phyloP scores from a whole-genome alignment of 2,113 vertebrate genomes.

The Cisticola juncidis region DNA sequence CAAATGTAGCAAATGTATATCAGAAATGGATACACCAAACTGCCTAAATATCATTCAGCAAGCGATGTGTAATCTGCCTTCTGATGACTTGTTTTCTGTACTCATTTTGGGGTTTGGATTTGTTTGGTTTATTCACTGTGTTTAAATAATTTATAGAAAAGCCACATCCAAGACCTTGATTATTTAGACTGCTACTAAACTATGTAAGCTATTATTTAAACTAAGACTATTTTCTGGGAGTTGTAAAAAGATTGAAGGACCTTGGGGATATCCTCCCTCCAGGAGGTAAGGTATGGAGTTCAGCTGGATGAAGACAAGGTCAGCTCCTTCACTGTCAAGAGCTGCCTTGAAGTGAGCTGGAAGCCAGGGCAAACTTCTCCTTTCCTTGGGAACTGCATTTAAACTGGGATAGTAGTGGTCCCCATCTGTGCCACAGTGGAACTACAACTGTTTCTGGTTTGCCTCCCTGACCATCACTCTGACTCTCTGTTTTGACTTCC shows the following conservation, averaged over 20 bases:
- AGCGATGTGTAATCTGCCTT: neutral
- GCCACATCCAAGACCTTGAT: neutral
- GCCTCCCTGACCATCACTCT: neutral
- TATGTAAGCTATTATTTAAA: neutral
- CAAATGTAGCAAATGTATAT: neutral
- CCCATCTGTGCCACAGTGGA: neutral
- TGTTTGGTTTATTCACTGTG: rapidly evolving
- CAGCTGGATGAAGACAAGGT: neutral
- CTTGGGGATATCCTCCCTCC: neutral
- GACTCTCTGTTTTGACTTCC: neutral
- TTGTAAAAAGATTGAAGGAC: neutral
- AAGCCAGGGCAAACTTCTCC: neutral
- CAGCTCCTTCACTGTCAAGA: neutral
- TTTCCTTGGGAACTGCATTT: neutral
- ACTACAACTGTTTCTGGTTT: neutral
- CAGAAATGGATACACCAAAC: neutral
- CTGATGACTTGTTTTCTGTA: neutral
- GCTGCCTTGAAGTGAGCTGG: neutral
- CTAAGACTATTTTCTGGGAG: neutral
- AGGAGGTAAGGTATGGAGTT: neutral
- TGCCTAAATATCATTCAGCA: neutral
- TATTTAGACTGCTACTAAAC: neutral
- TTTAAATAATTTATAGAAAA: neutral
- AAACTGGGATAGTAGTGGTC: neutral
- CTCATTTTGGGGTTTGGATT: neutral